These are phyloP conservation scores for Rostratula benghalensis DNA, from an alignment of 2,113 vertebrate species.

Conservation along the genomic window DNA sequence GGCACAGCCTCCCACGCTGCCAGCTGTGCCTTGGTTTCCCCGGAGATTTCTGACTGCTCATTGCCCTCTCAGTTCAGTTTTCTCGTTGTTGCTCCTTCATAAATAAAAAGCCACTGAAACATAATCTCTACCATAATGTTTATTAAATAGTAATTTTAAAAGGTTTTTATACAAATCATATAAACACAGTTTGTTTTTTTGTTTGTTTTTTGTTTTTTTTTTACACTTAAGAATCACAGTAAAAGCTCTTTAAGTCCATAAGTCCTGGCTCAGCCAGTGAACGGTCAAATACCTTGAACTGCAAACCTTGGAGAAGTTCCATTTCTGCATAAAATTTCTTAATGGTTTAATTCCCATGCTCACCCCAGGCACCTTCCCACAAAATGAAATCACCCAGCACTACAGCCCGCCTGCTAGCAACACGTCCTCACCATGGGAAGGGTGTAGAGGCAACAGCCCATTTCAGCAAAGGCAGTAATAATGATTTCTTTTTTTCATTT, in stretches of 20 bases:
- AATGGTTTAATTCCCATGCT: constrained; percentile 60
- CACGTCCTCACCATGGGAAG: constrained; percentile 3
- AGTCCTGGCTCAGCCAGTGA: constrained; percentile 82
- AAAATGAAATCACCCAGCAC: constrained; percentile 44
- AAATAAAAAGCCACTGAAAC: background rate
- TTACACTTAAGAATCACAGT: constrained; percentile 85
- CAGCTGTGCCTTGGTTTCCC: accelerated
- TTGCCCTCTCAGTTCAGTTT: background rate
- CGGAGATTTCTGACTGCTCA: background rate
- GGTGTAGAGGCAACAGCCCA: constrained; percentile 35
- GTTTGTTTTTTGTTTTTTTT: constrained; percentile 64
- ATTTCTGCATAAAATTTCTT: constrained; percentile 53
- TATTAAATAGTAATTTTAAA: constrained; percentile 99
- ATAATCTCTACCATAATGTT: constrained; percentile 84
- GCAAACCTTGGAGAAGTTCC: constrained; percentile 71
- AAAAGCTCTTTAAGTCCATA: constrained; percentile 79
- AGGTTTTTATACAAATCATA: constrained; percentile 99
- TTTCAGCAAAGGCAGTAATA: constrained; percentile 67
- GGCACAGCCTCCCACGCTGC: accelerated
- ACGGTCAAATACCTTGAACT: constrained; percentile 73
- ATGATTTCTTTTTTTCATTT: constrained; percentile 12
- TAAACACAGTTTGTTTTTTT: constrained; percentile 91
- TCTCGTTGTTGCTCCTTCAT: background rate
- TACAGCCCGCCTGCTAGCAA: background rate
- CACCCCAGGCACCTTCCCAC: constrained; percentile 49